A percentile compares a stretch with the other conserved stretches of the same genome.
Conservation (phyloP, 2,888 invertebrate species). For the Morinoia aosen region DNA sequence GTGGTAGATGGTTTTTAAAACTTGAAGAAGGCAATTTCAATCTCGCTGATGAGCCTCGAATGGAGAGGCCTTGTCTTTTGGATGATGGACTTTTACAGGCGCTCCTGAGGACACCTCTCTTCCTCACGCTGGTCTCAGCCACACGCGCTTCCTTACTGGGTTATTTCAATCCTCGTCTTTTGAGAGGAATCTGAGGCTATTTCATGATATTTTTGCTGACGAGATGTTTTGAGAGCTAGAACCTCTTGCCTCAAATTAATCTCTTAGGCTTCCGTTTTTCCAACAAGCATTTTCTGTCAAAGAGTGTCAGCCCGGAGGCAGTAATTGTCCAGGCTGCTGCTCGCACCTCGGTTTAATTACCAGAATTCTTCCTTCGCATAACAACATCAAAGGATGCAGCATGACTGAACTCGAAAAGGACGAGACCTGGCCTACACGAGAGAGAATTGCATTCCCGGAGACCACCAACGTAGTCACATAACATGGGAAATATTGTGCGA, state of each 20-base stretch:
- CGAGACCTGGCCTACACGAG: neutral
- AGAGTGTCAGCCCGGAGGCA: neutral
- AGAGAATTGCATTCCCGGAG: neutral
- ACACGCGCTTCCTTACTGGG: neutral
- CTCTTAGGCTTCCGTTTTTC: neutral
- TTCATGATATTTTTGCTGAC: neutral
- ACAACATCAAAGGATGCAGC: neutral
- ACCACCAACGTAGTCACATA: neutral
- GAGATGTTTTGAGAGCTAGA: neutral
- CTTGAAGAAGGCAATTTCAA: no score
- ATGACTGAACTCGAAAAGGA: neutral
- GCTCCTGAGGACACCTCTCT: neutral
- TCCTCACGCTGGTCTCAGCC: neutral
- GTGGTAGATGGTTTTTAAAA: no score
- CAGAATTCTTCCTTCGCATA: neutral
- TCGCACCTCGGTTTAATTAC: slow-evolving; percentile 8
- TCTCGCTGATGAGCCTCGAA: no score
- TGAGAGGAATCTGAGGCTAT: neutral
- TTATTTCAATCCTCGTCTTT: neutral
- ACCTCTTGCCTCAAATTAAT: neutral
- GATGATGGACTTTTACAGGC: no score
- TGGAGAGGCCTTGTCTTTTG: no score
- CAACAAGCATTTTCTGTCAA: neutral
- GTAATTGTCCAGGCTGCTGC: neutral
- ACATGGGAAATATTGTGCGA: neutral